Conservation (phyloP, 2,888 invertebrate genomes). For the Griposia aprilina region DNA sequence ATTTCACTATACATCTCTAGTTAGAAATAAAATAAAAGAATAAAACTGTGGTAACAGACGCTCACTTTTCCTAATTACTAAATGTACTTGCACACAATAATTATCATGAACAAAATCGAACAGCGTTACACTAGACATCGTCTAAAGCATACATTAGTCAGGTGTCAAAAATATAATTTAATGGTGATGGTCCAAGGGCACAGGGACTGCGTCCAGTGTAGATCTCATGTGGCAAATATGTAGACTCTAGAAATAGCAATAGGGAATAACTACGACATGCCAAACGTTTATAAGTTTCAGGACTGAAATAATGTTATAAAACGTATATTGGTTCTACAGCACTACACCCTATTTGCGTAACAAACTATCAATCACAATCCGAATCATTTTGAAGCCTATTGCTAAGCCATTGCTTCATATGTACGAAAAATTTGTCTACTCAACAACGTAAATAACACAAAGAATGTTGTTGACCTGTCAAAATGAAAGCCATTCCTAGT, state of each 20-base stretch:
- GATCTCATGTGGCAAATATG: constrained; percentile 26
- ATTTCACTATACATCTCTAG: neutral
- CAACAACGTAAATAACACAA: too few relatives aligned
- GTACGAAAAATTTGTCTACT: too few relatives aligned
- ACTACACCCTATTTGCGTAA: too few relatives aligned
- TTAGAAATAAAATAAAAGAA: neutral
- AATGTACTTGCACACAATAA: neutral
- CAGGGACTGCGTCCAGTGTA: constrained; percentile 12
- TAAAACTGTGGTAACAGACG: neutral
- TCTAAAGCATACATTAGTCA: neutral
- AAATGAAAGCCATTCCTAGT: too few relatives aligned
- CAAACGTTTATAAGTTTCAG: constrained; percentile 36
- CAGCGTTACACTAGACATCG: neutral
- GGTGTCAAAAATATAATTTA: constrained; percentile 18
- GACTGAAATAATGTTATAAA: constrained; percentile 35
- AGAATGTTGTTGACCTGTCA: too few relatives aligned
- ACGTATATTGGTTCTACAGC: constrained; percentile 17
- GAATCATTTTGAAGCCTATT: too few relatives aligned
- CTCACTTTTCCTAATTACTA: neutral
- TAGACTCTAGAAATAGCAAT: constrained; percentile 47
- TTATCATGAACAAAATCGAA: neutral
- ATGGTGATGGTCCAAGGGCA: constrained; percentile 44
- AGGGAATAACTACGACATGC: constrained; percentile 50
- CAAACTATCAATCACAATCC: too few relatives aligned
- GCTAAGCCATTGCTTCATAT: too few relatives aligned